These are phyloP conservation scores for Silurus asotus DNA, from an alignment of 2,113 vertebrate genomes.

Conservation along the genomic window DNA sequence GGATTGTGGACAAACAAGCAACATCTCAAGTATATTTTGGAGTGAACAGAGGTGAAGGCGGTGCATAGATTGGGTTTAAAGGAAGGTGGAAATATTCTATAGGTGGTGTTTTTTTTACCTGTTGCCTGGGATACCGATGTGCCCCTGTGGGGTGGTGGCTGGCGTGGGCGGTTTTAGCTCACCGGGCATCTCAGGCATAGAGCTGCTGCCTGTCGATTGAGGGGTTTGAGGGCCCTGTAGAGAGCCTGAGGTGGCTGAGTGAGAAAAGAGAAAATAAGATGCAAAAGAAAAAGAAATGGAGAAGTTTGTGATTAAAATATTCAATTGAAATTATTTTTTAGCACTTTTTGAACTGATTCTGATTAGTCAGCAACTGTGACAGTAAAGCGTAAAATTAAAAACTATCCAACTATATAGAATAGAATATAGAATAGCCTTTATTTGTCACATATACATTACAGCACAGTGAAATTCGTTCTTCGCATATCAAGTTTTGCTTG, in stretches of 20 bases:
- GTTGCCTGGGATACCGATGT: conserved; percentile 79
- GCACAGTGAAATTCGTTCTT: no score
- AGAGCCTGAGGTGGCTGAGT: conserved; percentile 86
- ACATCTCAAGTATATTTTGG: neutral
- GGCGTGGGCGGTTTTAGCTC: conserved; percentile 91
- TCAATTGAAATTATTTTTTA: neutral
- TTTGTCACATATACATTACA: no score
- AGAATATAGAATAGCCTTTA: no score
- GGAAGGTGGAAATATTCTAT: neutral
- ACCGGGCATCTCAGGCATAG: conserved; percentile 85
- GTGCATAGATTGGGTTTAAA: neutral
- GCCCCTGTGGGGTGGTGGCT: conserved; percentile 85
- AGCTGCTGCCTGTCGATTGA: conserved; percentile 91
- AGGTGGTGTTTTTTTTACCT: conserved; percentile 64
- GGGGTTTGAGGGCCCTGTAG: conserved; percentile 92
- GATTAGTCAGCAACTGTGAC: neutral
- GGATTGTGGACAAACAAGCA: neutral
- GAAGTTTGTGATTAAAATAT: neutral
- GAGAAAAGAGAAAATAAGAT: conserved; percentile 37
- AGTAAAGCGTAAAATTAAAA: no score
- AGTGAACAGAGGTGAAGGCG: neutral
- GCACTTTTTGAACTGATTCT: no score
- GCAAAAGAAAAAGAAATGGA: conserved; percentile 14
- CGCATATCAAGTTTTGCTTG: no score
- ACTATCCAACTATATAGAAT: no score